Base-by-base conservation (phyloP, 2,888 invertebrate species). In the Nemurella pictetii region DNA sequence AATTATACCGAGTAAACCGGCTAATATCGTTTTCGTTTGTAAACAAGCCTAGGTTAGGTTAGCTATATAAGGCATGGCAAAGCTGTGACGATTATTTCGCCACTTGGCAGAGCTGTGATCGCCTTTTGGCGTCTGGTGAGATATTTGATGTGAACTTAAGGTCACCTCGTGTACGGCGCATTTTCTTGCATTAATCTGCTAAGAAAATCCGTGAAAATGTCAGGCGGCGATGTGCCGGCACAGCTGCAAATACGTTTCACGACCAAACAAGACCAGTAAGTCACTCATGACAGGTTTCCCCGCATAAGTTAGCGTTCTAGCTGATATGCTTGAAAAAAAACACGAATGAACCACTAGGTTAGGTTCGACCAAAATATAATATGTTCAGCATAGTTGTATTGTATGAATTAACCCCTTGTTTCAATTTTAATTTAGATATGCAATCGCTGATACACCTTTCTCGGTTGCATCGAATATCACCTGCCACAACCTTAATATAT, bases 381-480 rank as follows among this genome's bases (percentile, higher is more conserved):
- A 5, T 7, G 2, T 28, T 27, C 75, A n/a, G 27, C 75, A 5
- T 75, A 26, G 0, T 75, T 36, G 30, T 78, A 25, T 30, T 27
- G 55, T 74, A 36, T 72, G 9, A 75, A 35, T 82, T 81, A 9
- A 28, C 20, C 27, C 28, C 82, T 25, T 72, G 55, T 84, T 83
- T 80, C 80, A 5, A 26, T 30, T 75, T 20, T 81, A 28, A 74
- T 87, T 90, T 91, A 98, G 98, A 87, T 97, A 95, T 93, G 96
- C 97, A 7, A 95, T 98, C 80, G 95, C 97, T 5, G 96, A 97
- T 90, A 94, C 93, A 87, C 96, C 97, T 0, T 95, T 96, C 88
- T 95, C 97, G 25, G 95, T 98, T 28, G 95, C 96, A 83, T 93
- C 94, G 81, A 93, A 93, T 87, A 93, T 96, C 2, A 93, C 94